These are phyloP conservation scores for Smithornis capensis DNA, from an alignment of 2,113 vertebrate species.

Conservation along the genomic window DNA sequence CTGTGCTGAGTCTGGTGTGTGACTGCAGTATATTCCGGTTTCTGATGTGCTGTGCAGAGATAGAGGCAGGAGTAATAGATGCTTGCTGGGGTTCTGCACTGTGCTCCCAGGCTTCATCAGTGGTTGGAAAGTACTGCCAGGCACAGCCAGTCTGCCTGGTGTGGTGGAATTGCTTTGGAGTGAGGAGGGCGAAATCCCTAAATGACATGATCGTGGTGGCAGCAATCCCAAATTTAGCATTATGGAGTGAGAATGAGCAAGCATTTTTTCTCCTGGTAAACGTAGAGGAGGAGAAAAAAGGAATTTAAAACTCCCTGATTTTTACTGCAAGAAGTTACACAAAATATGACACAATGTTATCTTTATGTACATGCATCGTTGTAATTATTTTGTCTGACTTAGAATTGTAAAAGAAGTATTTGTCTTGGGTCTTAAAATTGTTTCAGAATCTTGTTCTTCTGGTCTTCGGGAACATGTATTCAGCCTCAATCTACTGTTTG, in stretches of 20 bases:
- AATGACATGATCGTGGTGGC: neutral
- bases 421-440: neutral
- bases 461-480: neutral
- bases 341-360: neutral
- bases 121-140: neutral
- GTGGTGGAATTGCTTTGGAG: neutral
- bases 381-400: neutral
- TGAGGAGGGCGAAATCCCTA: neutral
- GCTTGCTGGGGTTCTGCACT: neutral
- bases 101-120: accelerated
- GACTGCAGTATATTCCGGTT: neutral
- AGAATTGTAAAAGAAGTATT: neutral
- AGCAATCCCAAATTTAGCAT: neutral
- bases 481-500: neutral
- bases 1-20: neutral
- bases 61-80: neutral
- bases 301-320: neutral
- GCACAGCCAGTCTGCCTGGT: neutral
- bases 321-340: neutral
- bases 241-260: neutral
- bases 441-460: neutral
- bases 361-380: neutral
- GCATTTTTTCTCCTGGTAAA: neutral
- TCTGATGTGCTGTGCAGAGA: accelerated
- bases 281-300: accelerated